Base-by-base conservation (phyloP, 2,113 vertebrate genomes). In the Petromus typicus region DNA sequence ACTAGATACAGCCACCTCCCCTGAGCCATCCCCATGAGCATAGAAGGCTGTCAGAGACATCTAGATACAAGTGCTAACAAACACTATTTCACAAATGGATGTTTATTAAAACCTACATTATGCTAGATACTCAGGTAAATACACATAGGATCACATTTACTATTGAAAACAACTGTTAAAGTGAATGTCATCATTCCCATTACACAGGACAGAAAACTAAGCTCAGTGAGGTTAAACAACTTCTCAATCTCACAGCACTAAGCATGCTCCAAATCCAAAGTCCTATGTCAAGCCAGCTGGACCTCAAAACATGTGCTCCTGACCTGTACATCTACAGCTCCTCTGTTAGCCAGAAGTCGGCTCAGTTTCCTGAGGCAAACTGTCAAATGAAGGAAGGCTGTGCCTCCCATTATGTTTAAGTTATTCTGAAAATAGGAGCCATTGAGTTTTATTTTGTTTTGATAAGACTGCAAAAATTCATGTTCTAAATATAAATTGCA, bases 91-190 rank as follows among this genome's bases (percentile, higher is more conserved):
- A 25, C 57, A 84, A 88, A 78, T 32, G 59, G 79, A 3, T 87
- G 18, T 78, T 95, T 86, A 95, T 75, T 88, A 89, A 89, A 83
- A 3, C 30, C 79, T 86, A 32, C 18, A 17, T 23, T 83, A 75
- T 84, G 5, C 20, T 45, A 91, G 11, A 54, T 66, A 7, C 83
- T 88, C 92, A 67, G 56, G 27, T 78, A 85, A 92, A 79, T 75
- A 45, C 14, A 73, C 18, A 51, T 45, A 13, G 32, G 57, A 91
- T 78, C 16, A 30, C 20, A 89, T 7, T 37, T 27, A 40, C 18
- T 91, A 85, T 57, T 54, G 37, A 43, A 51, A 95, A 56, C 18
- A 93, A 18, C 34, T 59, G 81, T 79, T 91, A 25, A 64, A 83
- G 66, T 80, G 37, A 79, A 9, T 14, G 37, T 6, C 64, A 48